phyloP scores from a whole-genome alignment of 2,113 vertebrate genomes.

The Myiagra hebetior region DNA sequence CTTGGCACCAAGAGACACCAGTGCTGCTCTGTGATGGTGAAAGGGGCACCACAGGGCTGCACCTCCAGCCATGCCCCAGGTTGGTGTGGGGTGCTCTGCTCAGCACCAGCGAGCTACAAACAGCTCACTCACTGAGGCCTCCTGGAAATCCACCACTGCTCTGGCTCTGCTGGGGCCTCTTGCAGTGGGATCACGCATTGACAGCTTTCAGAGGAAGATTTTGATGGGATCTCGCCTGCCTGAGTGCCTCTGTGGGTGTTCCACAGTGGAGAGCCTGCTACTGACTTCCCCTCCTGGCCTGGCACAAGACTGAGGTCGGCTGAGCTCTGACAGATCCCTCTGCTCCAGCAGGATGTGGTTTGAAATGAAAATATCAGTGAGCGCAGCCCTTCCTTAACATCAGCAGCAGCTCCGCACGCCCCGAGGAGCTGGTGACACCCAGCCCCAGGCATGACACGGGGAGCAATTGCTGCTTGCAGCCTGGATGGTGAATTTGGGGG shows the following conservation, averaged over 20 bases:
- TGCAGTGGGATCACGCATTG: rapidly evolving
- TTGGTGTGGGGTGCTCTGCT: neutral
- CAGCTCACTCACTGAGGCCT: neutral
- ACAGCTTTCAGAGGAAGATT: neutral
- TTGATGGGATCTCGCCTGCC: neutral
- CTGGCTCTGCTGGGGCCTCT: neutral
- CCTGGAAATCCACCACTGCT: rapidly evolving
- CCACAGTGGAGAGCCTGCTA: neutral
- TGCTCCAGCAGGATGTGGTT: constrained; percentile 58
- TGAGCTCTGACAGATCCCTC: neutral
- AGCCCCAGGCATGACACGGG: rapidly evolving
- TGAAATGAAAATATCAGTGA: neutral
- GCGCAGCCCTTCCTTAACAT: neutral
- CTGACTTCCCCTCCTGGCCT: neutral
- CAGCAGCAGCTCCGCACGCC: neutral
- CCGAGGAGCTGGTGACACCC: neutral
- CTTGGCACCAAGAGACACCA: neutral
- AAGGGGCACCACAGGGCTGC: neutral
- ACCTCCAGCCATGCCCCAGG: neutral
- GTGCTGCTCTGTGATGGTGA: neutral
- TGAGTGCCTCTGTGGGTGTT: neutral
- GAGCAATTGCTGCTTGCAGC: neutral
- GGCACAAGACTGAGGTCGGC: neutral
- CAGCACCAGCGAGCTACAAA: neutral
- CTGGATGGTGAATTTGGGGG: rapidly evolving